phyloP scores from a whole-genome alignment of 1,140 invertebrate species.

The Adoxophyes honmai region DNA sequence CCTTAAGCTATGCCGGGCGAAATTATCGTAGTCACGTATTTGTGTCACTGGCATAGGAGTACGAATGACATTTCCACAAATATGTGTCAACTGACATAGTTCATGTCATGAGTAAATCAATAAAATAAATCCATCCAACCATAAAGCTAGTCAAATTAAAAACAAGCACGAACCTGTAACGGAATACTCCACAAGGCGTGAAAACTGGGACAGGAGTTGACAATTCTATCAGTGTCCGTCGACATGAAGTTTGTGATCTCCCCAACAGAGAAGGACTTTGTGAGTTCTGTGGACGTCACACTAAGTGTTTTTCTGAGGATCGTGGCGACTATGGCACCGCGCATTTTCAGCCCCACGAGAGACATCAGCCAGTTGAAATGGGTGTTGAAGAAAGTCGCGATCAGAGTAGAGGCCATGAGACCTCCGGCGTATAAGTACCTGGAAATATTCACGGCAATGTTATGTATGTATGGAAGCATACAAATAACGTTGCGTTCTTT shows the following conservation, averaged over 20 bases:
- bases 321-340: slow-evolving; percentile 88
- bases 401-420: slow-evolving; percentile 82
- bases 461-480: too few relatives aligned
- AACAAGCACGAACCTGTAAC: slow-evolving; percentile 87
- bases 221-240: slow-evolving; percentile 95
- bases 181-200: slow-evolving; percentile 98
- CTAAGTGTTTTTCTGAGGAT: slow-evolving; percentile 92
- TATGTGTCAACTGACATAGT: too few relatives aligned
- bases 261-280: slow-evolving; percentile 83
- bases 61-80: too few relatives aligned
- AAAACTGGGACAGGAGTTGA: slow-evolving; percentile 97
- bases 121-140: too few relatives aligned
- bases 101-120: too few relatives aligned
- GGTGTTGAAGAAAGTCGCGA: slow-evolving; percentile 87
- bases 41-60: too few relatives aligned
- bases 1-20: too few relatives aligned
- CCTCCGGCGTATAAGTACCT: slow-evolving; percentile 88
- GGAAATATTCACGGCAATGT: slow-evolving; percentile 31
- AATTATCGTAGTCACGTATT: too few relatives aligned
- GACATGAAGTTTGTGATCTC: slow-evolving; percentile 98
- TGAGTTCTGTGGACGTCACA: slow-evolving; percentile 76
- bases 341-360: slow-evolving; percentile 91
- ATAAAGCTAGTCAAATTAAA: too few relatives aligned
- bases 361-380: slow-evolving; percentile 95
- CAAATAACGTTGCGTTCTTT: too few relatives aligned